Base-by-base conservation (phyloP, 2,888 invertebrate genomes). In the Ramazzottius varieornatus region DNA sequence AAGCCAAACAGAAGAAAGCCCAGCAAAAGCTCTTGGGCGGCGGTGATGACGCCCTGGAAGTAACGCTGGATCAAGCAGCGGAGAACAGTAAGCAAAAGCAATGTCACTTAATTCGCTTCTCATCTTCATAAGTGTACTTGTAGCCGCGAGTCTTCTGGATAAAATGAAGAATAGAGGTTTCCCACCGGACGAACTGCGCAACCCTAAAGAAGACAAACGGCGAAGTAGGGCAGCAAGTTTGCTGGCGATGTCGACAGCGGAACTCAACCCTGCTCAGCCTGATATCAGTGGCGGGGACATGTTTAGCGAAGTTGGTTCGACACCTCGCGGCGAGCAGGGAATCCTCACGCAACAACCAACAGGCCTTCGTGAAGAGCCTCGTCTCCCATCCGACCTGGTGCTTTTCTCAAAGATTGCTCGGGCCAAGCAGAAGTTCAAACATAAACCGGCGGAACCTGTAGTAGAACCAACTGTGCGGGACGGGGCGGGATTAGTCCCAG, bases 1-100 rank as follows among this genome's bases (percentile, higher is more conserved):
- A 78, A 64, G 78, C 77, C 70, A 70, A 67, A 64, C 4, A 16
- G n/a, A 54, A 54, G 29, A 8, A 24, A n/a, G 29, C 20, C 4
- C 54, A 54, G 20, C 29, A 24, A 8, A 54, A 54, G 29, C 20
- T 29, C 13, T 16, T 54, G 20, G 54, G 54, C 20, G 8, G 16
- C 20, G 40, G 40, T 13, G 40, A 40, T 13, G 54, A 54, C 20
- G 40, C 20, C 20, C 29, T 54, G 13, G 20, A 54, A 54, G 54
- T 54, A 8, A 54, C 54, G 16, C 8, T 54, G 4, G 54, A 54
- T n/a, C n/a, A 54, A 29, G 54, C 54, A 4, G 24, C 8, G 4
- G 54, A 54, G 24, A 54, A 54, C 29, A 29, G 54, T 54, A 54
- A 13, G n/a, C 54, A 29, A 54, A 54, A 20, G 40, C 40, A 40